These are phyloP conservation scores for Drosophila elegans DNA, from an alignment of 1,140 invertebrate species.

Conservation along the genomic window DNA sequence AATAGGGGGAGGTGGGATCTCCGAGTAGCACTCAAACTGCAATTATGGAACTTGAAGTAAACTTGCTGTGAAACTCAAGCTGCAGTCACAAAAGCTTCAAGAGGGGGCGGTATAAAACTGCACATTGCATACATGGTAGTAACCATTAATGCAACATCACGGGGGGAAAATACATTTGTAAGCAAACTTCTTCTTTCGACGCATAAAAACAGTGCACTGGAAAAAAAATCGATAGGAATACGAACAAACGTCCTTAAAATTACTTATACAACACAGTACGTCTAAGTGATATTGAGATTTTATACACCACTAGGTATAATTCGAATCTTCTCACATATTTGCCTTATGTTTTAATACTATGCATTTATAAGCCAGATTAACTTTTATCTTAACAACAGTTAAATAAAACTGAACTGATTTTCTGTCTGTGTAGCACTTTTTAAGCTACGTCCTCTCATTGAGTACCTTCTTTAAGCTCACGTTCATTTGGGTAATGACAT, in stretches of 20 bases:
- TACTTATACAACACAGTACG: too few species aligned
- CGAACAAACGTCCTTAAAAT: too few species aligned
- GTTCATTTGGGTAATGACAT: slow-evolving; percentile 48
- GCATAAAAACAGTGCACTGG: neutral
- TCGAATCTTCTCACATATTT: too few species aligned
- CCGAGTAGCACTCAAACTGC: slow-evolving; percentile 53
- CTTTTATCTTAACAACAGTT: too few species aligned
- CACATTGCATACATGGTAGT: slow-evolving; percentile 15
- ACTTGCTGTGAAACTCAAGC: slow-evolving; percentile 28
- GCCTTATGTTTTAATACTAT: too few species aligned
- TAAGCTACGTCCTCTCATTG: neutral
- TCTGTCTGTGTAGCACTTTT: slow-evolving; percentile 4
- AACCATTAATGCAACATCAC: slow-evolving; percentile 32
- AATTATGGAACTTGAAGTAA: slow-evolving; percentile 56
- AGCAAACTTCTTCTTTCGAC: slow-evolving; percentile 6
- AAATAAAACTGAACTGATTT: neutral
- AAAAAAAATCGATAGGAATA: neutral
- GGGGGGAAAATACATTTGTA: slow-evolving; percentile 6
- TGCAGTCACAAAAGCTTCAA: slow-evolving; percentile 12
- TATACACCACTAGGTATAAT: too few species aligned
- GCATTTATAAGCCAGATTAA: too few species aligned
- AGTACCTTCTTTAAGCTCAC: slow-evolving; percentile 14
- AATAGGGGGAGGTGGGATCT: neutral
- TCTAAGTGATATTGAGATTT: too few species aligned
- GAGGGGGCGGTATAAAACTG: slow-evolving; percentile 1